Evolutionary conservation across 1,140 invertebrate genomes (phyloP).

Genomic region (Drosophila grimshawi): DNA sequence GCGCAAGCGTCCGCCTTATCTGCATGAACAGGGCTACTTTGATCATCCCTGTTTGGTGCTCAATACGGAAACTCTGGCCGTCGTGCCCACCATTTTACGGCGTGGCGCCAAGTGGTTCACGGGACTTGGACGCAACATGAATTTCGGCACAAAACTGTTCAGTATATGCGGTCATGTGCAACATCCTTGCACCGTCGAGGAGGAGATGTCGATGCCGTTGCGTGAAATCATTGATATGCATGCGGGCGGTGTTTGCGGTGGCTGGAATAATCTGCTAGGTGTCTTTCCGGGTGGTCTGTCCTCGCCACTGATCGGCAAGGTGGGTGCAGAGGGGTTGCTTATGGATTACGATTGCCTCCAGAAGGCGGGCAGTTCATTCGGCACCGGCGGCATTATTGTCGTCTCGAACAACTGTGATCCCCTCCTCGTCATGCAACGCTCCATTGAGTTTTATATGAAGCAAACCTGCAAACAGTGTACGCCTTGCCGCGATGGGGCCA

Average conservation of each 20-base stretch:
- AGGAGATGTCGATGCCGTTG: conserved; percentile 99
- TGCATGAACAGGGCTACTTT: conserved; percentile 98
- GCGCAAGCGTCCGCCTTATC: conserved; percentile 98
- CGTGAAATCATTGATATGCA: conserved; percentile 97
- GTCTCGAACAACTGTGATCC: conserved; percentile 99
- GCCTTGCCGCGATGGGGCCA: conserved; percentile 97
- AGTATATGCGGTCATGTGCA: conserved; percentile 99
- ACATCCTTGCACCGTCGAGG: conserved; percentile 98
- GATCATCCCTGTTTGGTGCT: conserved; percentile 98
- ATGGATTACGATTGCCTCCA: conserved; percentile 99
- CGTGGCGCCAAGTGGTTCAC: conserved; percentile 98
- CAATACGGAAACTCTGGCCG: conserved; percentile 99
- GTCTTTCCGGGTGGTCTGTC: conserved; percentile 99
- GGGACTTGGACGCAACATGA: conserved; percentile 95
- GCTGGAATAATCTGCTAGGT: conserved; percentile 98
- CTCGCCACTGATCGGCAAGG: conserved; percentile 96
- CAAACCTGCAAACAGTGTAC: conserved; percentile 99
- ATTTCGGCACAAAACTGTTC: conserved; percentile 98
- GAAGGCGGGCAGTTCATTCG: conserved; percentile 95
- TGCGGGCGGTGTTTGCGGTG: conserved; percentile 97
- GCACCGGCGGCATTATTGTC: conserved; percentile 99
- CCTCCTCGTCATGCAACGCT: conserved; percentile 95
- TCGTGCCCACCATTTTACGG: conserved; percentile 97
- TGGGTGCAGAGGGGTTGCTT: conserved; percentile 94
- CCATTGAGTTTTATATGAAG: conserved; percentile 99